Conservation (phyloP, 2,113 vertebrate genomes). For the Corapipo altera region DNA sequence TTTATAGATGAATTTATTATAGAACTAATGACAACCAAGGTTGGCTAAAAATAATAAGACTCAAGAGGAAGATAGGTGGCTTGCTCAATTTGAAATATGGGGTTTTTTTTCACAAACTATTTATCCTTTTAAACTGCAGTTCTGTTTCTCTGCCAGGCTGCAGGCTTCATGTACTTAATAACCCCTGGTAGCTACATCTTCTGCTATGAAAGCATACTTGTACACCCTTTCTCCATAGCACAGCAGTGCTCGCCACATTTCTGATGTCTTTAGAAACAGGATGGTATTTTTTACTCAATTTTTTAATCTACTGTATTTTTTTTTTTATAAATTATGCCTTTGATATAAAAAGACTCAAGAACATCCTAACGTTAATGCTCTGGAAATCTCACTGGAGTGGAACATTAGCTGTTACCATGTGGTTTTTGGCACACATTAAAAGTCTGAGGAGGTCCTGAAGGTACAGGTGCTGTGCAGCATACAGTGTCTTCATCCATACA, state of each 20-base stretch:
- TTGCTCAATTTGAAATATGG: background rate
- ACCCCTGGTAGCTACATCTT: background rate
- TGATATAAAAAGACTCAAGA: background rate
- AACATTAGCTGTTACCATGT: background rate
- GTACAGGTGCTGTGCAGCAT: background rate
- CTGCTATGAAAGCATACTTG: background rate
- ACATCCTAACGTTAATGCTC: rapidly evolving
- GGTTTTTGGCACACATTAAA: background rate
- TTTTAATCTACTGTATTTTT: background rate
- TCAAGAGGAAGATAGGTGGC: background rate
- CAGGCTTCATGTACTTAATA: background rate
- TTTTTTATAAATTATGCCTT: background rate
- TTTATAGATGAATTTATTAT: background rate
- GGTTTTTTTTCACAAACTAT: background rate
- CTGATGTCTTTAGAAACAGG: background rate
- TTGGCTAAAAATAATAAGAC: slow-evolving; percentile 19
- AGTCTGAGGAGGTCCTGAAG: background rate
- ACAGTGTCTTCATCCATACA: background rate
- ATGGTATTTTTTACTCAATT: background rate
- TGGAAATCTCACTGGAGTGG: background rate
- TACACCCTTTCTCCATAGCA: background rate
- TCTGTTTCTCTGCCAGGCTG: background rate
- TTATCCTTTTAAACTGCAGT: background rate
- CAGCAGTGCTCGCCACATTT: background rate
- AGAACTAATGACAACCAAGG: slow-evolving; percentile 10